Evolutionary conservation across 1,140 invertebrate species (phyloP).

Genomic region (Eriosoma lanigerum): DNA sequence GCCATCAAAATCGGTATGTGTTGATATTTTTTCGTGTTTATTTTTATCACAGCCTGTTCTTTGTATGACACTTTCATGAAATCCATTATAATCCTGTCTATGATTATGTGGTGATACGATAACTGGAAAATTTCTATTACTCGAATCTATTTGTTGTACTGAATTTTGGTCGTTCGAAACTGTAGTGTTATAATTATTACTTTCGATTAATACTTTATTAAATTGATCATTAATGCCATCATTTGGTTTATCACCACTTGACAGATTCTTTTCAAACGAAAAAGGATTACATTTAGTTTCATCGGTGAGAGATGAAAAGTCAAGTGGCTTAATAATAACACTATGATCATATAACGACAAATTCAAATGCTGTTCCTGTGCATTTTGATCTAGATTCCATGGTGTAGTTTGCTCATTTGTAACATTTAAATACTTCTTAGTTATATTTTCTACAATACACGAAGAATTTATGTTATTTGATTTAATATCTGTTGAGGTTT

Average conservation of each 20-base stretch:
- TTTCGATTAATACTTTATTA: background rate
- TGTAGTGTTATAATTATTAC: background rate
- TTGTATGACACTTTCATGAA: slow-evolving; percentile 46
- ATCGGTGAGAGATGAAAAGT: slow-evolving; percentile 41
- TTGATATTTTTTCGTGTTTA: slow-evolving; percentile 30
- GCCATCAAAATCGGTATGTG: slow-evolving; percentile 23
- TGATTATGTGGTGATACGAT: slow-evolving; percentile 19
- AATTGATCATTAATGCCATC: background rate
- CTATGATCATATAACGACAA: slow-evolving; percentile 30
- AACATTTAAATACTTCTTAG: slow-evolving; percentile 9
- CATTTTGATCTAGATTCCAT: slow-evolving; percentile 4
- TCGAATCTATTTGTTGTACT: background rate
- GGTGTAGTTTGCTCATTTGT: background rate
- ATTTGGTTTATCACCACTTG: background rate
- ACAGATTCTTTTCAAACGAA: background rate
- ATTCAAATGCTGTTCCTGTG: slow-evolving; percentile 32
- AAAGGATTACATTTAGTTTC: slow-evolving; percentile 40
- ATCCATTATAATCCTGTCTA: slow-evolving; percentile 27
- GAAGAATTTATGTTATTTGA: background rate
- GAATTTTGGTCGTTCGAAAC: background rate
- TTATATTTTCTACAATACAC: slow-evolving; percentile 40
- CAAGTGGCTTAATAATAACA: slow-evolving; percentile 32
- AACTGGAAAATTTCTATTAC: slow-evolving; percentile 39
- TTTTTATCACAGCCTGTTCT: slow-evolving; percentile 44
- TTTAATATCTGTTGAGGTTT: slow-evolving; percentile 2